Percentiles rank a stretch among this genome's conserved stretches.
Evolutionary conservation across 1,140 invertebrate species (phyloP).

Genomic region (Heliconius himera): DNA sequence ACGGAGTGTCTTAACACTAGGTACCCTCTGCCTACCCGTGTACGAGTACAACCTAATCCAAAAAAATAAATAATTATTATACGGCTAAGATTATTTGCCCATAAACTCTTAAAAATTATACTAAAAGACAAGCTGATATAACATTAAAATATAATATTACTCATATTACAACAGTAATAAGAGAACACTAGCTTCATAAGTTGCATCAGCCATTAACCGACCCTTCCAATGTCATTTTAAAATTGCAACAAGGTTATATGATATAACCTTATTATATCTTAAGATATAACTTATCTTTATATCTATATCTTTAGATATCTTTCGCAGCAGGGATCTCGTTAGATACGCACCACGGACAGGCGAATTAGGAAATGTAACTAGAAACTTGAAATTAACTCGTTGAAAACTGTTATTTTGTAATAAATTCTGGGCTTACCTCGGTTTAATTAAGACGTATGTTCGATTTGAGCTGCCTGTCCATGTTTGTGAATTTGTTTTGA

Average conservation of each 20-base stretch:
- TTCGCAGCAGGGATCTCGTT: slow-evolving; percentile 44
- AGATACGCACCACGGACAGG: slow-evolving; percentile 44
- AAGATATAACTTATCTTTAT: too few relatives aligned
- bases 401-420: slow-evolving; percentile 26
- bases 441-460: slow-evolving; percentile 27
- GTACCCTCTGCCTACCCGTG: too few relatives aligned
- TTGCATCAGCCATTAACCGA: slow-evolving; percentile 30
- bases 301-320: slow-evolving; percentile 9
- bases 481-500: neutral
- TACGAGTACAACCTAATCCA: too few relatives aligned
- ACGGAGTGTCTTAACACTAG: too few relatives aligned
- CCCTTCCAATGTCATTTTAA: slow-evolving; percentile 45
- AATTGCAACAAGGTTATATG: slow-evolving; percentile 36
- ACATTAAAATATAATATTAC: neutral
- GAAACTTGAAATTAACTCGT: slow-evolving; percentile 32
- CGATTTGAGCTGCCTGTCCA: neutral
- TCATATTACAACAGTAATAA: neutral
- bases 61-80: neutral
- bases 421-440: slow-evolving; percentile 21
- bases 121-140: neutral
- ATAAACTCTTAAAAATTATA: neutral
- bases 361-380: slow-evolving; percentile 45
- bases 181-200: neutral
- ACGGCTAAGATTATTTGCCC: neutral
- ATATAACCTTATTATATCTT: too few relatives aligned